These are phyloP conservation scores for Aphodius sticticus DNA, from an alignment of 2,888 invertebrate genomes.

Conservation along the genomic window DNA sequence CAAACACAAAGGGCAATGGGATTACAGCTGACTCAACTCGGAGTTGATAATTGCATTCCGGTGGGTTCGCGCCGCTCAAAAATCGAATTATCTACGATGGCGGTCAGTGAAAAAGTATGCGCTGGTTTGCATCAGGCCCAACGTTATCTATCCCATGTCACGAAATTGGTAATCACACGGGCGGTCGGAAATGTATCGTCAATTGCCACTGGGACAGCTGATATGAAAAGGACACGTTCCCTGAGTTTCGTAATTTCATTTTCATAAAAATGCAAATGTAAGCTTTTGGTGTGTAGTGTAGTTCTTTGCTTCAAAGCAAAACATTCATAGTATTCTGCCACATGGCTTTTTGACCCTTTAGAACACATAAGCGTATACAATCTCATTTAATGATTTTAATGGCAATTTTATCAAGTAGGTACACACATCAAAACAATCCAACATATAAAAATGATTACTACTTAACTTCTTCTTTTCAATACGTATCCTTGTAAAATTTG, in stretches of 20 bases:
- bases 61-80: conserved; percentile 18
- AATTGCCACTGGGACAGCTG: conserved; percentile 5
- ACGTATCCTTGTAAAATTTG: too few species aligned
- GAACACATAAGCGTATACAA: neutral
- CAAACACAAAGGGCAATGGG: conserved; percentile 25
- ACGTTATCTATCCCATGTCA: conserved; percentile 4
- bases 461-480: too few species aligned
- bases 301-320: neutral
- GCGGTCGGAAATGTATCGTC: conserved; percentile 5
- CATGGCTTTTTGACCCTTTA: neutral
- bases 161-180: neutral
- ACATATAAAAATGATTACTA: too few species aligned
- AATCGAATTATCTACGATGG: conserved; percentile 27
- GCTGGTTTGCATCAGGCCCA: neutral
- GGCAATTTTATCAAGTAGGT: too few species aligned
- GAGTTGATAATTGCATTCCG: conserved; percentile 30
- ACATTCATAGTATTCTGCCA: neutral
- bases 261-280: conserved; percentile 7
- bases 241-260: neutral
- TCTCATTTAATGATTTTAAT: too few species aligned
- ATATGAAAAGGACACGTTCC: neutral
- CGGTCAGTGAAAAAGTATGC: neutral
- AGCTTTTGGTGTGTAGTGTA: neutral
- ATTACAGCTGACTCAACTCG: conserved; percentile 11
- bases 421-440: too few species aligned